Conservation (phyloP, 2,113 vertebrate species). For the Sphyrna mokarran region DNA sequence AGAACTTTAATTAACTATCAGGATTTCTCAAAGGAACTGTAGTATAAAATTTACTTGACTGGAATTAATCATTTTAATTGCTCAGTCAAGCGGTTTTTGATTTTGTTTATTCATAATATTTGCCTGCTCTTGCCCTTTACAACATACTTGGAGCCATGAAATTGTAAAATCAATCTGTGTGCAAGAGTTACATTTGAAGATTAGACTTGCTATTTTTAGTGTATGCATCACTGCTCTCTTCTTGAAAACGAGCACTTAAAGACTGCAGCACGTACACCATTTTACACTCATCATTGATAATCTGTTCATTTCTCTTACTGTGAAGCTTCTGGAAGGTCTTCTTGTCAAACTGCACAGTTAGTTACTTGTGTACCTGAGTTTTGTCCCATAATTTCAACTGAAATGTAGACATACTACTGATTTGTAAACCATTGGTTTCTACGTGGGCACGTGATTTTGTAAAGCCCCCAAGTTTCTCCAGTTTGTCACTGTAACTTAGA, state of each 20-base stretch:
- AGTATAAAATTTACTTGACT: background rate
- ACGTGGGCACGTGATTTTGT: too few species aligned
- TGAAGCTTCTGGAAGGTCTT: background rate
- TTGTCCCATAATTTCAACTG: background rate
- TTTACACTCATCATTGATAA: background rate
- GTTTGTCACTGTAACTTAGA: too few species aligned
- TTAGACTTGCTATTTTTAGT: background rate
- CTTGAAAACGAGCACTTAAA: background rate
- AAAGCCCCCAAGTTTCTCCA: too few species aligned
- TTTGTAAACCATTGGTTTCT: too few species aligned
- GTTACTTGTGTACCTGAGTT: background rate
- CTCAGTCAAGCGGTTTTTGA: background rate
- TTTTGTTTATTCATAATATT: background rate
- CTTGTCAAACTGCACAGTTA: background rate
- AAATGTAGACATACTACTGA: background rate
- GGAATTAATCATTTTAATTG: background rate
- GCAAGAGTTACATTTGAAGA: background rate
- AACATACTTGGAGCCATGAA: background rate
- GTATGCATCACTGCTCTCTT: background rate
- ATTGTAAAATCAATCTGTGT: background rate
- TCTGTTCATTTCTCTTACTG: background rate
- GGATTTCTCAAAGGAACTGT: slow-evolving; percentile 3
- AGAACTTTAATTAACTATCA: background rate
- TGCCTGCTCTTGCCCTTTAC: background rate
- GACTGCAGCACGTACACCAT: background rate